These are phyloP conservation scores for Epiblema foenella DNA, from an alignment of 2,888 invertebrate genomes.

Conservation along the genomic window DNA sequence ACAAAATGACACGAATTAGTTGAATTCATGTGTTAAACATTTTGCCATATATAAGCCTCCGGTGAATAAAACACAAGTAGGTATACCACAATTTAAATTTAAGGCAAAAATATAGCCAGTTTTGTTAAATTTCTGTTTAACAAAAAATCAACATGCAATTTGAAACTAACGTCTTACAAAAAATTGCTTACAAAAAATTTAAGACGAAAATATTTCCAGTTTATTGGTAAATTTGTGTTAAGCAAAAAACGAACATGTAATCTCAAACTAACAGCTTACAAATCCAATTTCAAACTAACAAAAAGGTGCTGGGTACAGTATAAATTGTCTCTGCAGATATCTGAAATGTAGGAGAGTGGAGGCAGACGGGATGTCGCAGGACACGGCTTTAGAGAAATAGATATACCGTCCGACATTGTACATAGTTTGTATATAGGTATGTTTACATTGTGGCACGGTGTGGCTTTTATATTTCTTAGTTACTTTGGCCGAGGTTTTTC, in stretches of 20 bases:
- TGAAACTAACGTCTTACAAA: background rate
- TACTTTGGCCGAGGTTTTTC: constrained; percentile 24
- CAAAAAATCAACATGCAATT: too few species aligned
- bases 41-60: background rate
- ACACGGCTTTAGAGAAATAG: constrained; percentile 70
- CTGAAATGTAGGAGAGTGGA: constrained; percentile 69
- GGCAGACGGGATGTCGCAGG: constrained; percentile 73
- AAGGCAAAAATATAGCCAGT: too few species aligned
- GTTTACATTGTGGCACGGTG: constrained; percentile 72
- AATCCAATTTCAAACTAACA: constrained; percentile 40
- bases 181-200: too few species aligned
- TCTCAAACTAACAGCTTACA: background rate
- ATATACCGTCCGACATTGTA: constrained; percentile 67
- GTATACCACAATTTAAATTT: background rate
- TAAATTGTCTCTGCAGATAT: constrained; percentile 69
- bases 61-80: background rate
- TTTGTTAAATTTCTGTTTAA: too few species aligned
- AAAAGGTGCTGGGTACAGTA: constrained; percentile 57
- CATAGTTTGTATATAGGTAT: constrained; percentile 80
- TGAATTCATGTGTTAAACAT: background rate
- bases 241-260: too few species aligned
- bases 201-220: too few species aligned
- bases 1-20: too few species aligned
- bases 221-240: too few species aligned
- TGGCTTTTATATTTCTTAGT: constrained; percentile 29